These are phyloP conservation scores for Erannis defoliaria DNA, from an alignment of 2,888 invertebrate genomes.

Conservation along the genomic window DNA sequence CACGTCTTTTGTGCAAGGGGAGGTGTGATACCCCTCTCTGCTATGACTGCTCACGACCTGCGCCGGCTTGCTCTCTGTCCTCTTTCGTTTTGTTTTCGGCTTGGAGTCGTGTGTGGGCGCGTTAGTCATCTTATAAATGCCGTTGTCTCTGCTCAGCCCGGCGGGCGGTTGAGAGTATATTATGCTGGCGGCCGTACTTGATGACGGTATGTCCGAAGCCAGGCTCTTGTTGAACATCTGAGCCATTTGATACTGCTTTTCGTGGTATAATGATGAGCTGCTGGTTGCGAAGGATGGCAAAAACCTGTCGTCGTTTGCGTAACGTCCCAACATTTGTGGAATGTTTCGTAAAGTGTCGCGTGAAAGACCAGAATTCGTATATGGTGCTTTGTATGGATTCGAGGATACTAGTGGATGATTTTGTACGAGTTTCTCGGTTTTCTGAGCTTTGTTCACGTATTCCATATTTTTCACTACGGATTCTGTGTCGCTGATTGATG, in stretches of 20 bases:
- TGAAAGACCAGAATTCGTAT: constrained; percentile 71
- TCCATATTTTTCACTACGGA: constrained; percentile 67
- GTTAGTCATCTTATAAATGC: constrained; percentile 66
- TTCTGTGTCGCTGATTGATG: constrained; percentile 61
- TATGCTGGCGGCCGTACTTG: constrained; percentile 65
- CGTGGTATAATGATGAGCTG: constrained; percentile 82
- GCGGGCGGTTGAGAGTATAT: constrained; percentile 70
- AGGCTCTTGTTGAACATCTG: constrained; percentile 86
- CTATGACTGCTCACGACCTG: constrained; percentile 72
- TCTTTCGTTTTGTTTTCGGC: constrained; percentile 71
- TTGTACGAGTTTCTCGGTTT: constrained; percentile 72
- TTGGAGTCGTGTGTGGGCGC: constrained; percentile 62
- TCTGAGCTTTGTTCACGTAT: constrained; percentile 66
- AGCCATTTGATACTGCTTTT: constrained; percentile 87
- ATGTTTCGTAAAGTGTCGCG: constrained; percentile 85
- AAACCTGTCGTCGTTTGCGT: constrained; percentile 85
- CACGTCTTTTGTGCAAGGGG: constrained; percentile 87
- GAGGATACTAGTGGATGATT: constrained; percentile 73
- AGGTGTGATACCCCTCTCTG: constrained; percentile 85
- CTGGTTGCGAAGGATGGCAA: constrained; percentile 79
- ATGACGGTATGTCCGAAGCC: constrained; percentile 69
- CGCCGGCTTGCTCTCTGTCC: constrained; percentile 66
- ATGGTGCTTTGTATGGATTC: constrained; percentile 76
- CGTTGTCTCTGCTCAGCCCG: constrained; percentile 70
- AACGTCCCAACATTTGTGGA: constrained; percentile 88